phyloP scores from a whole-genome alignment of 2,113 vertebrate species.

The Embiotoca jacksoni region DNA sequence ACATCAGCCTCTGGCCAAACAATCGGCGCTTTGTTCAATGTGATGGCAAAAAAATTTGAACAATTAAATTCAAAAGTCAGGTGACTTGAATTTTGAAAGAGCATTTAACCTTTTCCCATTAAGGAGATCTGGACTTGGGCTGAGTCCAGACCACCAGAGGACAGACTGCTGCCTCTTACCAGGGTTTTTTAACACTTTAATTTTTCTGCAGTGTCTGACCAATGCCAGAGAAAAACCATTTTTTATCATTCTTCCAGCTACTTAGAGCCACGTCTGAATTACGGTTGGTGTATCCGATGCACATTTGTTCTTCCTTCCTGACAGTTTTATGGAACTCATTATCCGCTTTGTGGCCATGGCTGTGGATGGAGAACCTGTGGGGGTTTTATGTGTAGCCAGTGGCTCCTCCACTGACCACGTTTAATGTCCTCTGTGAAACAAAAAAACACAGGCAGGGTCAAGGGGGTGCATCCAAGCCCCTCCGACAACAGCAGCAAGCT shows the following conservation, averaged over 20 bases:
- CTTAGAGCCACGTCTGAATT: slow-evolving; percentile 98
- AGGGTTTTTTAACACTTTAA: slow-evolving; percentile 89
- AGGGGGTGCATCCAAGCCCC: slow-evolving; percentile 45
- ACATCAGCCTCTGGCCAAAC: slow-evolving; percentile 28
- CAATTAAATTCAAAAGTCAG: slow-evolving; percentile 58
- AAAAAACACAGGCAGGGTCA: slow-evolving; percentile 43
- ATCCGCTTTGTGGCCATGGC: slow-evolving; percentile 96
- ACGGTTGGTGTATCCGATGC: slow-evolving; percentile 92
- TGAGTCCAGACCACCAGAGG: slow-evolving; percentile 56
- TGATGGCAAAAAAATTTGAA: slow-evolving; percentile 38
- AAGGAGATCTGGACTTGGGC: slow-evolving; percentile 69
- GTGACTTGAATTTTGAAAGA: slow-evolving; percentile 67
- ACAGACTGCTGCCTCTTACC: slow-evolving; percentile 86
- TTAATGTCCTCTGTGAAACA: slow-evolving; percentile 80
- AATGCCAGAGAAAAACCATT: slow-evolving; percentile 95
- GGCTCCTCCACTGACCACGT: slow-evolving; percentile 87
- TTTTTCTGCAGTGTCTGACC: slow-evolving; percentile 96
- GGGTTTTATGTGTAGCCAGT: slow-evolving; percentile 91
- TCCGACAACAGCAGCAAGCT: slow-evolving; percentile 58
- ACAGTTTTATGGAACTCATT: slow-evolving; percentile 99
- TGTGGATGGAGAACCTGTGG: slow-evolving; percentile 89
- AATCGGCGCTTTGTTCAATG: slow-evolving; percentile 48
- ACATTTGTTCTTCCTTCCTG: slow-evolving; percentile 95
- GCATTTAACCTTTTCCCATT: slow-evolving; percentile 63
- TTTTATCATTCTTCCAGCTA: slow-evolving; percentile 98